Evolutionary conservation across 1,140 invertebrate species (phyloP), one percentile per base, ranked within the genome.

Genomic region (Parasteatoda tepidariorum): DNA sequence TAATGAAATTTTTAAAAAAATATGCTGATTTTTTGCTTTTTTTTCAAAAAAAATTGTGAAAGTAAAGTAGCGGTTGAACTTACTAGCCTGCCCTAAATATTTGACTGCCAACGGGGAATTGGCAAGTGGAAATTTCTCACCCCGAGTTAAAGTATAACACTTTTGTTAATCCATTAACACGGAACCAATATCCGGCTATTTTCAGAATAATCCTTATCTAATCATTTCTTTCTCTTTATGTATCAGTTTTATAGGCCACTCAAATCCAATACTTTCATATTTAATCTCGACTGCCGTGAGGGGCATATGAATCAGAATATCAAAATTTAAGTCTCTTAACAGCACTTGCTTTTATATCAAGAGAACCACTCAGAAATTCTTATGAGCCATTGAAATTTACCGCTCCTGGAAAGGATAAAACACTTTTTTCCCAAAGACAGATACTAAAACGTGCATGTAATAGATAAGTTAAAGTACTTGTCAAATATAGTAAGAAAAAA

Each of bases 361-460:
- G 18, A 13, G 28, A 3, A 1, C 11, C 7, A 30, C 61, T 11
- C 30, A 64, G 26, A 64, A 62, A 64, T 30, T 64, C 61, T 68
- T 68, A 68, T 41, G 62, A 7, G 30, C 62, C 31, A 66, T 66
- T 33, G 62, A 66, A 31, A 66, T n/a, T 33, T 66, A 11, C 59
- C 31, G 26, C 11, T 3, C 26, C 18, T 48, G 18, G 9, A 48
- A 48, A 48, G 9, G 38, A 18, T 48, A 48, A 48, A 48, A 48
- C 26, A 18, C 28, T 15, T 26, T 0, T n/a, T 64, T 30, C 9
- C 31, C 13, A 3, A 33, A 66, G 31, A 34, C 9, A 48, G 38
- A 48, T 18, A 48, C 38, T 48, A 34, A 66, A 66, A 33, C n/a
- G 64, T 34, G 64, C 33, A 26, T 48, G 33, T 26, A 68, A 38